phyloP scores from a whole-genome alignment of 1,140 invertebrate species.

The Eufriesea mexicana region DNA sequence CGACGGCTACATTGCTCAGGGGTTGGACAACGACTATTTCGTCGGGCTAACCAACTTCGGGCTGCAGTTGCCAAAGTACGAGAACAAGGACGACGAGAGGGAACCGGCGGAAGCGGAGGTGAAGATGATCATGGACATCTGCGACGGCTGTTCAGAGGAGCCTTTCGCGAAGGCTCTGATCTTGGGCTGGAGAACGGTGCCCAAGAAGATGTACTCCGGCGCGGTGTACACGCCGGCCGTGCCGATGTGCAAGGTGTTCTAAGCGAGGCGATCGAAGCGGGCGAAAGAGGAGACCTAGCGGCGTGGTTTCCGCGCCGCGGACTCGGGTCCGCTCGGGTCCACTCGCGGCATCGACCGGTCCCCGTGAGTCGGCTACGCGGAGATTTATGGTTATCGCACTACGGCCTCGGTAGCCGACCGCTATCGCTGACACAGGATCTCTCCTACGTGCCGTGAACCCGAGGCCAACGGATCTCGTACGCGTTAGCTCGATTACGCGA shows the following conservation, averaged over 20 bases:
- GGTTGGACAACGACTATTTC: constrained; percentile 76
- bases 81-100: constrained; percentile 85
- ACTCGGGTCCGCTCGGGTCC: not conserved
- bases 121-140: constrained; percentile 89
- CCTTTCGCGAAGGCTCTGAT: constrained; percentile 90
- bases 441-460: constrained; percentile 18
- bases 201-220: constrained; percentile 89
- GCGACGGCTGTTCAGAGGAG: constrained; percentile 87
- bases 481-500: constrained; percentile 17
- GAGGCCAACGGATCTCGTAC: constrained; percentile 4
- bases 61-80: constrained; percentile 83
- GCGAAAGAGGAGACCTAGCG: not conserved
- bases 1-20: constrained; percentile 81
- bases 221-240: constrained; percentile 86
- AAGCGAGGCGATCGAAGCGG: constrained; percentile 56
- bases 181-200: constrained; percentile 88
- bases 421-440: constrained; percentile 32
- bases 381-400: constrained; percentile 44
- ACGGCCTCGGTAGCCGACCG: not conserved
- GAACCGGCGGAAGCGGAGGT: constrained; percentile 92
- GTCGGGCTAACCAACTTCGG: constrained; percentile 87
- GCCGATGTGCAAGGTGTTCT: constrained; percentile 88
- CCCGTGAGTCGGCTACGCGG: constrained; percentile 70
- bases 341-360: not conserved
- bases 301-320: too few relatives aligned